A percentile compares a stretch with the other conserved stretches of the same genome.
Evolutionary conservation across 2,888 invertebrate species (phyloP).

Genomic region (Eutolmus rufibarbis): DNA sequence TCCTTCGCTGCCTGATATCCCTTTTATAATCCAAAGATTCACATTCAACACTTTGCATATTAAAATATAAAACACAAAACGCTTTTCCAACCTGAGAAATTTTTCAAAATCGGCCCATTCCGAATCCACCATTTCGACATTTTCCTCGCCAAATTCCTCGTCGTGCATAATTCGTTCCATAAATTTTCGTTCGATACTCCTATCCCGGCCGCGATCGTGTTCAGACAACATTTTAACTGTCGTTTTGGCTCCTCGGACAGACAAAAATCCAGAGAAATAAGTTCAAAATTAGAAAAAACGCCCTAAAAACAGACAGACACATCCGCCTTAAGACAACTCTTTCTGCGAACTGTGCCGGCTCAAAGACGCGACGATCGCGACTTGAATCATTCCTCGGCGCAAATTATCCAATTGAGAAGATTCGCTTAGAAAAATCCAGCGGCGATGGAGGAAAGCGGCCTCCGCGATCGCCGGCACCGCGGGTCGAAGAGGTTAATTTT

Average conservation of each 20-base stretch:
- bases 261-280: background rate
- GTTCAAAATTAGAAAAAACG: background rate
- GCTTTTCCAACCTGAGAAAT: constrained; percentile 51
- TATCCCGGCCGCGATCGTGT: constrained; percentile 42
- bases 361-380: background rate
- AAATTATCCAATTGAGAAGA: constrained; percentile 33
- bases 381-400: constrained; percentile 15
- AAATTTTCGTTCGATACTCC: constrained; percentile 46
- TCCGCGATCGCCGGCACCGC: background rate
- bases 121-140: constrained; percentile 61
- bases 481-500: constrained; percentile 3
- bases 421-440: constrained; percentile 28
- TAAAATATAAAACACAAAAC: background rate
- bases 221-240: constrained; percentile 46
- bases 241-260: background rate
- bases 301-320: background rate
- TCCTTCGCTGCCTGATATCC: constrained; percentile 59
- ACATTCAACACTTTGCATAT: background rate
- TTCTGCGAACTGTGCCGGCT: background rate
- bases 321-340: constrained; percentile 18
- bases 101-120: constrained; percentile 63
- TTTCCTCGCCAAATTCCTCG: constrained; percentile 62
- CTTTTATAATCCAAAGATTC: constrained; percentile 51
- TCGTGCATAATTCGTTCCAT: constrained; percentile 59
- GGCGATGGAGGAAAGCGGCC: background rate